Percentiles rank a stretch among this genome's conserved stretches.
phyloP scores from a whole-genome alignment of 1,140 invertebrate genomes.

The Caenorhabditis inopinata region DNA sequence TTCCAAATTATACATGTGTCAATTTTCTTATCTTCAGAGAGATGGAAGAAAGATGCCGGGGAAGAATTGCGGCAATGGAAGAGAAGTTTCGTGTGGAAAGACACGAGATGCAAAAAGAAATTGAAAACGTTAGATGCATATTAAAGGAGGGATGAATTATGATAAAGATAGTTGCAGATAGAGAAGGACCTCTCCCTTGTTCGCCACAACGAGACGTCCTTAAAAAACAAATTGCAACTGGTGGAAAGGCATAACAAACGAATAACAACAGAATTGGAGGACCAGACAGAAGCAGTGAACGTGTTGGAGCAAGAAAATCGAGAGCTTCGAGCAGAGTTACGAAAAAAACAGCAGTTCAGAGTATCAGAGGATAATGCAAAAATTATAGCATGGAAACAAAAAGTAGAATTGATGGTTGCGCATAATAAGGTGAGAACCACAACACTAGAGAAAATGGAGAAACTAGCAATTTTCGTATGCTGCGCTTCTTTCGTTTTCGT shows the following conservation, averaged over 20 bases:
- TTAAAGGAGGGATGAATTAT: not conserved
- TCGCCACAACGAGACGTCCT: constrained; percentile 34
- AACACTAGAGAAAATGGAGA: no score
- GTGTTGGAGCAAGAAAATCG: constrained; percentile 40
- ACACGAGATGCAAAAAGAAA: constrained; percentile 38
- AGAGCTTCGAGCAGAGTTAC: constrained; percentile 21
- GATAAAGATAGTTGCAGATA: constrained; percentile 7
- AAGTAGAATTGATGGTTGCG: constrained; percentile 44
- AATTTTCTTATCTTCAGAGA: constrained; percentile 36
- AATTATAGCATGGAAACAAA: constrained; percentile 43
- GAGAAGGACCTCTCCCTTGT: constrained; percentile 39
- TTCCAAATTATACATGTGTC: not conserved
- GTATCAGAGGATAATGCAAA: constrained; percentile 34
- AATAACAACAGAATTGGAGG: constrained; percentile 34
- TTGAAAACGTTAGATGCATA: constrained; percentile 32
- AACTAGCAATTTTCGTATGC: no score
- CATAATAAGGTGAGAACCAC: constrained; percentile 38
- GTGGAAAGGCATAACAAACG: constrained; percentile 37
- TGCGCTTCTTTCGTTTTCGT: no score
- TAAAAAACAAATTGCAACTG: constrained; percentile 30
- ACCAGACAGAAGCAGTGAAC: constrained; percentile 15
- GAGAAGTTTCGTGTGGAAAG: constrained; percentile 43
- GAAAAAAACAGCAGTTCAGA: constrained; percentile 27
- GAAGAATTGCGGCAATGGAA: constrained; percentile 39
- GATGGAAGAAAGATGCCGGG: constrained; percentile 36